These are phyloP conservation scores for Solenopsis fugax DNA, from an alignment of 1,140 invertebrate species.

Conservation along the genomic window DNA sequence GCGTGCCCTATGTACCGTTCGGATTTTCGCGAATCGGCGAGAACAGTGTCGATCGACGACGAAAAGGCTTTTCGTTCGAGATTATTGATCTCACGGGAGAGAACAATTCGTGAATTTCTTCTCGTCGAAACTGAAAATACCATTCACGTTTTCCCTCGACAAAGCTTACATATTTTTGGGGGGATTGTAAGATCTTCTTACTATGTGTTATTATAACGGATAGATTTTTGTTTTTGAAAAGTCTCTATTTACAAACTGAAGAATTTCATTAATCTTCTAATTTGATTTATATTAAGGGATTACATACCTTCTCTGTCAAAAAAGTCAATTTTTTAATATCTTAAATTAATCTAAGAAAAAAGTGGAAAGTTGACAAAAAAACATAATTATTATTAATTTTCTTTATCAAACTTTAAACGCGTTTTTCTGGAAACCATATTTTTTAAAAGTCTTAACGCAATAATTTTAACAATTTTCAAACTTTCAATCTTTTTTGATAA, in stretches of 20 bases:
- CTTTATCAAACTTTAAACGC: too few species aligned
- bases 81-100: slow-evolving; percentile 28
- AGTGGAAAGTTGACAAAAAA: too few species aligned
- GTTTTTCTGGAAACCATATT: too few species aligned
- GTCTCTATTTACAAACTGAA: background rate
- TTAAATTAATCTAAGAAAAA: too few species aligned
- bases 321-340: too few species aligned
- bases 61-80: background rate
- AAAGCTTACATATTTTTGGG: background rate
- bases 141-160: background rate
- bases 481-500: too few species aligned
- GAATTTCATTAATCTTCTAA: background rate
- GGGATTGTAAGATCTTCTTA: background rate
- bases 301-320: too few species aligned
- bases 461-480: too few species aligned
- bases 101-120: slow-evolving; percentile 6
- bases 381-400: too few species aligned
- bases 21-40: slow-evolving; percentile 19
- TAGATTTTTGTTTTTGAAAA: too few species aligned
- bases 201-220: too few species aligned
- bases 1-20: background rate
- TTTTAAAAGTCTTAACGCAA: too few species aligned
- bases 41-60: background rate
- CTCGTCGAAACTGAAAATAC: background rate
- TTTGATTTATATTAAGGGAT: slow-evolving; percentile 11